Percentiles rank a stretch among this genome's conserved stretches.
Evolutionary conservation across 2,888 invertebrate species (phyloP).

Genomic region (Aspidapion aeneum): DNA sequence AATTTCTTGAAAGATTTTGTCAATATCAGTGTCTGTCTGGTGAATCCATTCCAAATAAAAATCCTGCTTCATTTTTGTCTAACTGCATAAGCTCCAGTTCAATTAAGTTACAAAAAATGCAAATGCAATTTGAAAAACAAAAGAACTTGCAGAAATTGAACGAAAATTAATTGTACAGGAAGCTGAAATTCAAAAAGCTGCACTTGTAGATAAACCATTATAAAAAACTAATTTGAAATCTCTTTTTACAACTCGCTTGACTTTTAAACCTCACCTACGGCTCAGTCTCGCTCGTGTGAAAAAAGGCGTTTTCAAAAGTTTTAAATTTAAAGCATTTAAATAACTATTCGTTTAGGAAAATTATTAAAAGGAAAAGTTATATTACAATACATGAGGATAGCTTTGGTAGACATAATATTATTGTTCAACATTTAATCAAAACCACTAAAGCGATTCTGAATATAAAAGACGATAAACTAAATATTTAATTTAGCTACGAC

Average conservation of each 20-base stretch:
- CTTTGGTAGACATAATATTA: background rate
- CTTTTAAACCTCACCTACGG: no score
- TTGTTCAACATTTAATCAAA: background rate
- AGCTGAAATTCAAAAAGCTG: background rate
- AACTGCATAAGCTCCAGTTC: background rate
- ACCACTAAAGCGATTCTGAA: background rate
- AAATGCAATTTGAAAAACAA: background rate
- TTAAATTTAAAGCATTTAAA: background rate
- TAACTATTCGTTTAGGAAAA: background rate
- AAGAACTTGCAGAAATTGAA: background rate
- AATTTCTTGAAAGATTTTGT: background rate
- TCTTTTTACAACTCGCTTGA: no score
- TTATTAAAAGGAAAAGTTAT: background rate
- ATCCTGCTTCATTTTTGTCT: background rate
- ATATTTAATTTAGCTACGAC: background rate
- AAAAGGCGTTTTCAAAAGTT: background rate
- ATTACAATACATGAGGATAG: background rate
- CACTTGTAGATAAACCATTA: background rate
- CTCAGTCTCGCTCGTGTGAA: background rate
- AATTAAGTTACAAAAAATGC: background rate
- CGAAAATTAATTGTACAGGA: background rate
- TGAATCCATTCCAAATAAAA: background rate
- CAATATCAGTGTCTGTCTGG: background rate
- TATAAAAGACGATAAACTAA: background rate
- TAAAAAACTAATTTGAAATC: no score